Conservation (phyloP, 1,140 invertebrate species). For the Micrasema longulum region DNA sequence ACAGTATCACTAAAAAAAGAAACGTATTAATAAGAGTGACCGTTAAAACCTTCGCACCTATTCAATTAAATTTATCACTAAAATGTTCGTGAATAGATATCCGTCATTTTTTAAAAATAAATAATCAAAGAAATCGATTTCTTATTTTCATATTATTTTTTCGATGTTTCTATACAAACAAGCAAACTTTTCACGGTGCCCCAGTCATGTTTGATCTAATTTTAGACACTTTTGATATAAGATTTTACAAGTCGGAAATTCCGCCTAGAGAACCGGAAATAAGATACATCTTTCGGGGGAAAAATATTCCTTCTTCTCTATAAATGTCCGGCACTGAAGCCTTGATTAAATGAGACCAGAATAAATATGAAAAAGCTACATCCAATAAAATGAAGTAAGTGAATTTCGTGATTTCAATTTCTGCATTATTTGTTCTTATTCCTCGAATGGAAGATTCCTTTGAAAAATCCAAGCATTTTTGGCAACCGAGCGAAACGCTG, state of each 20-base stretch:
- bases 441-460: slow-evolving; percentile 28
- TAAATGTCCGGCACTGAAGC: slow-evolving; percentile 38
- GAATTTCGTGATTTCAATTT: slow-evolving; percentile 36
- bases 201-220: slow-evolving; percentile 14
- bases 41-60: too few species aligned
- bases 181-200: background rate
- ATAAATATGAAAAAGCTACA: slow-evolving; percentile 46
- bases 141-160: too few species aligned
- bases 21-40: too few species aligned
- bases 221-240: slow-evolving; percentile 32
- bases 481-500: slow-evolving; percentile 37
- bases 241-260: slow-evolving; percentile 24
- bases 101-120: too few species aligned
- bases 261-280: slow-evolving; percentile 27
- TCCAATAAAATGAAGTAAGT: slow-evolving; percentile 48
- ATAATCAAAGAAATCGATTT: too few species aligned
- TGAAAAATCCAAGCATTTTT: slow-evolving; percentile 14
- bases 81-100: too few species aligned
- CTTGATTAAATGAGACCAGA: slow-evolving; percentile 40
- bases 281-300: slow-evolving; percentile 36
- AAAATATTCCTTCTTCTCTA: slow-evolving; percentile 21
- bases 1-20: too few species aligned
- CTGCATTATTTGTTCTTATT: slow-evolving; percentile 29
- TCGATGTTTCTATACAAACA: too few species aligned
- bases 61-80: too few species aligned